Percentiles rank a stretch among this genome's conserved stretches.
Evolutionary conservation across 1,140 invertebrate species (phyloP).

Genomic region (Drosophila hydei): DNA sequence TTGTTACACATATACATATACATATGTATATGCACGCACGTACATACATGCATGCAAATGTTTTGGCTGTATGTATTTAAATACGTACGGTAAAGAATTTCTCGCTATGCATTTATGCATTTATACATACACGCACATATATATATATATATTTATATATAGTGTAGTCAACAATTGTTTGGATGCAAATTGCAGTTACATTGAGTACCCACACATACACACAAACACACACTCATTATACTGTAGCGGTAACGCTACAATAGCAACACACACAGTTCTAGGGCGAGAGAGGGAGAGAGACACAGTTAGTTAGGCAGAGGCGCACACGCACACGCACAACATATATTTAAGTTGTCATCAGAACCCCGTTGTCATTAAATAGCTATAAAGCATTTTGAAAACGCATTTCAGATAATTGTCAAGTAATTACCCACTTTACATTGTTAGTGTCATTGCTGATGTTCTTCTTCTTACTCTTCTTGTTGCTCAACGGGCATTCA

Average conservation of each 20-base stretch:
- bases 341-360: conserved; percentile 73
- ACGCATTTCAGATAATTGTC: conserved; percentile 71
- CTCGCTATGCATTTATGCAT: background rate
- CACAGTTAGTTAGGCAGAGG: background rate
- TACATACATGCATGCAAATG: background rate
- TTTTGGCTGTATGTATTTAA: no score
- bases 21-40: background rate
- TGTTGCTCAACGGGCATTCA: conserved; percentile 24
- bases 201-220: conserved; percentile 22
- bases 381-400: conserved; percentile 66
- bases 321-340: conserved; percentile 9
- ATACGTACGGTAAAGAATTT: no score
- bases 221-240: background rate
- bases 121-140: background rate
- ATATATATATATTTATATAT: background rate
- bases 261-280: background rate
- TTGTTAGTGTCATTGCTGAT: conserved; percentile 54
- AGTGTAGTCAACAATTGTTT: conserved; percentile 14
- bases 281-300: background rate
- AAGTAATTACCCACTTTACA: conserved; percentile 65
- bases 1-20: background rate
- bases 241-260: background rate
- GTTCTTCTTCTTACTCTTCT: background rate
- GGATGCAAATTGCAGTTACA: conserved; percentile 45
- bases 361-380: conserved; percentile 66